These are phyloP conservation scores for Liasis olivaceus DNA, from an alignment of 2,797 vertebrate genomes.

Conservation along the genomic window DNA sequence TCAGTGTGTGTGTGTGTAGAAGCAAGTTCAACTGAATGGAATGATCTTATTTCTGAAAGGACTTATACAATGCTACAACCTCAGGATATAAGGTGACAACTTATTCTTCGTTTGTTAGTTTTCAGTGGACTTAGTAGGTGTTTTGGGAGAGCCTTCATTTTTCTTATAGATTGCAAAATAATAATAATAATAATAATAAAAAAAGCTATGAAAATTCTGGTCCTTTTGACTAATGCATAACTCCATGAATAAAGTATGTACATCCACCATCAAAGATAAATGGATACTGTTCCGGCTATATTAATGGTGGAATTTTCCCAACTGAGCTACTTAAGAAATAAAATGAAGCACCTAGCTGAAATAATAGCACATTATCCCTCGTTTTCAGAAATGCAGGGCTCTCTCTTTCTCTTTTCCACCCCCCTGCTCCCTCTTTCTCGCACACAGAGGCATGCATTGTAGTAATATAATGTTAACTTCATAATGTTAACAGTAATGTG, in stretches of 20 bases:
- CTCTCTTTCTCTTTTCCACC: too few species aligned
- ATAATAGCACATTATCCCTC: background rate
- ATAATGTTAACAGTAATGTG: background rate
- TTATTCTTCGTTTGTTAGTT: background rate
- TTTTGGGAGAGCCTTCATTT: background rate
- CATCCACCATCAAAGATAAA: background rate
- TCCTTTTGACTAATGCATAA: background rate
- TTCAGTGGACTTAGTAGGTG: background rate
- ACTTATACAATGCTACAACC: too few species aligned
- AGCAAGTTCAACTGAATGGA: too few species aligned
- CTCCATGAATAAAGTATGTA: background rate
- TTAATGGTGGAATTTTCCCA: background rate
- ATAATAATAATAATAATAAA: too few species aligned
- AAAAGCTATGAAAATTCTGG: background rate
- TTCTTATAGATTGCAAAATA: background rate
- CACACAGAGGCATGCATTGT: background rate
- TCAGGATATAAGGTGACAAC: background rate
- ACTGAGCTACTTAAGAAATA: background rate
- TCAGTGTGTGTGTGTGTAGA: too few species aligned
- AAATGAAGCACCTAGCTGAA: background rate
- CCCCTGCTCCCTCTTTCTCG: too few species aligned
- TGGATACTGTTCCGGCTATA: background rate
- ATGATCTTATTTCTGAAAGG: too few species aligned
- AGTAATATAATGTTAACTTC: background rate
- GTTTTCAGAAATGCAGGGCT: background rate